Evolutionary conservation across 2,888 invertebrate species (phyloP), one percentile per base, ranked within the genome.

Genomic region (Girardia tigrina): DNA sequence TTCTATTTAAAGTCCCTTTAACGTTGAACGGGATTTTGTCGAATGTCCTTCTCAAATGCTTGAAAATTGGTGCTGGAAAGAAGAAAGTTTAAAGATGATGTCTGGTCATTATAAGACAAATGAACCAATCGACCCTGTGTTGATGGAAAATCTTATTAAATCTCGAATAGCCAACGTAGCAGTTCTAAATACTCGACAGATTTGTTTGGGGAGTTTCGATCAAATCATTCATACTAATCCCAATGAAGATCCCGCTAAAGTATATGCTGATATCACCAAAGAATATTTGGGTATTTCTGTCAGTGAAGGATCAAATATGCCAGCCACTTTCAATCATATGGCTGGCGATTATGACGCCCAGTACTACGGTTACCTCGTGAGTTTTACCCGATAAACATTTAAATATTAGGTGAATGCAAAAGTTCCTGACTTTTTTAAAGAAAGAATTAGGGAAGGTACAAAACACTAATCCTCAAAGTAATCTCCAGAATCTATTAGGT

Each of bases 51-150:
- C 85, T 1, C 86, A 86, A 81, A 86, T 86, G 86, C 79, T 86
- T 78, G 86, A 86, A 80, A 86, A 86, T 80, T 86, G 86, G 86
- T 84, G 84, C 27, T 86, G 86, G 86, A 83, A 86, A 79, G 80
- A 80, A 74, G 85, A 85, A 71, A 83, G 86, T 1, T 80, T 86
- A 14, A 77, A 79, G 27, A 80, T 82, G 36, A 85, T 86, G 85
- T 86, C 86, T 1, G 79, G 79, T 28, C 86, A 86, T 79, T 85
- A 85, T 80, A 81, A 82, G 78, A 80, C 81, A 72, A 80, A 81
- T 27, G 79, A 78, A 42, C 78, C 82, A 27, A 81, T 86, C 71
- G 86, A 86, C 0, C 82, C 84, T 28, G 82, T 84, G 14, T 78
- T 86, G 70, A 78, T 86, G 20, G 80, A 84, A 23, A 84, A 84